Percentiles rank a stretch among this genome's conserved stretches.
Conservation (phyloP, 2,888 invertebrate species). For the Mycalesis mineus region DNA sequence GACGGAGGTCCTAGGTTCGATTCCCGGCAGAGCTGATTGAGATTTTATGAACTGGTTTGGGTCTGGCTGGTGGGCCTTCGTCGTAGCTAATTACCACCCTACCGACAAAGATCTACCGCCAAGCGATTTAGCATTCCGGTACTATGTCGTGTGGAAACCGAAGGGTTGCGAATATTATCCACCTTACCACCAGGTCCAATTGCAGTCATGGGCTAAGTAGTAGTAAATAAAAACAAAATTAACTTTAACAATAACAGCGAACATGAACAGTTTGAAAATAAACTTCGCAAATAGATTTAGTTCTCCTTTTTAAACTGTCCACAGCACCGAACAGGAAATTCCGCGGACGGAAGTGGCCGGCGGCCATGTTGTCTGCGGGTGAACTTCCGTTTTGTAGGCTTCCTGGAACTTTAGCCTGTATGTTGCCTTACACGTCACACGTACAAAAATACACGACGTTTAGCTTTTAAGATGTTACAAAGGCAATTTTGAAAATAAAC, state of each 20-base stretch:
- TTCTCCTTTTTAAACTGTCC: slow-evolving; percentile 33
- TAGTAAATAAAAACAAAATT: too few species aligned
- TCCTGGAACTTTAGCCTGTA: slow-evolving; percentile 33
- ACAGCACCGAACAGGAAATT: slow-evolving; percentile 36
- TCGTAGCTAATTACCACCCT: too few species aligned
- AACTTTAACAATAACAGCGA: neutral
- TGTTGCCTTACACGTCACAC: slow-evolving; percentile 28
- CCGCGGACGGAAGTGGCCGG: slow-evolving; percentile 52
- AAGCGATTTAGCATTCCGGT: too few species aligned
- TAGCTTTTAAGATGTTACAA: slow-evolving; percentile 3
- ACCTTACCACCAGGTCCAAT: too few species aligned
- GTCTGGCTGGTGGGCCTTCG: too few species aligned
- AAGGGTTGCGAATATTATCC: too few species aligned
- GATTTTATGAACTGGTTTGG: too few species aligned
- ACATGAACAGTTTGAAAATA: slow-evolving; percentile 10
- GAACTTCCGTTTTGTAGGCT: slow-evolving; percentile 52
- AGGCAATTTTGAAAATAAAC: neutral
- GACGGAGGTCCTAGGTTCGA: too few species aligned
- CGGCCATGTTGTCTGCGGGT: slow-evolving; percentile 63
- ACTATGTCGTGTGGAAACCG: too few species aligned
- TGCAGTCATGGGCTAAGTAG: too few species aligned
- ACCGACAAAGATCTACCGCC: too few species aligned
- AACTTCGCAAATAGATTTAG: slow-evolving; percentile 23
- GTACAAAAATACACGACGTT: slow-evolving; percentile 29
- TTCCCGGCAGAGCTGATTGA: too few species aligned